A percentile compares a stretch with the other conserved stretches of the same genome.
Conservation (phyloP, 2,888 invertebrate species). For the Melanargia galathea region DNA sequence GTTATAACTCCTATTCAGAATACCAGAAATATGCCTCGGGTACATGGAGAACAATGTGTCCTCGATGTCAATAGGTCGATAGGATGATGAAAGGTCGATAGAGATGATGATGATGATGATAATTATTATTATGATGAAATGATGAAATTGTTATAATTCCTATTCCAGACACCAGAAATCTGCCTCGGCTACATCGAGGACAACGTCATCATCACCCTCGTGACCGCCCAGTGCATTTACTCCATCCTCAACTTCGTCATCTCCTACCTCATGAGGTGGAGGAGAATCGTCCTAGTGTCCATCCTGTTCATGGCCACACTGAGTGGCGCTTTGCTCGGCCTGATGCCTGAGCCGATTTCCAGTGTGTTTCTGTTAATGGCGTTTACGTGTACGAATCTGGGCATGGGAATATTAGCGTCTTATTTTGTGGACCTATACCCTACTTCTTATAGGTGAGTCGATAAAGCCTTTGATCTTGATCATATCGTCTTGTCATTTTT, state of each 20-base stretch:
- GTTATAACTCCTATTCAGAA: no score
- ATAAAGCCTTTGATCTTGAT: neutral
- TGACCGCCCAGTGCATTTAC: constrained; percentile 84
- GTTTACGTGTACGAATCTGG: constrained; percentile 70
- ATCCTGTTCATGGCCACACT: constrained; percentile 78
- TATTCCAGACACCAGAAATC: constrained; percentile 59
- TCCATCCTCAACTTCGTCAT: constrained; percentile 82
- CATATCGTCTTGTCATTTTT: no score
- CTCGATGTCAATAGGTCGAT: no score
- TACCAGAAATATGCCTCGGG: no score
- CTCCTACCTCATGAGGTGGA: constrained; percentile 78
- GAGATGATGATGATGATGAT: no score
- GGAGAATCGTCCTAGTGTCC: constrained; percentile 76
- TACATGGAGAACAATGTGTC: no score
- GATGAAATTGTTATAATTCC: neutral
- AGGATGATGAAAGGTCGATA: no score
- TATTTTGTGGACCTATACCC: constrained; percentile 75
- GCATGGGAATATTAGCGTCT: constrained; percentile 73
- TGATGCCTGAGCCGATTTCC: constrained; percentile 69
- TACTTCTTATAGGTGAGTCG: constrained; percentile 67
- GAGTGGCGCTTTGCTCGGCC: constrained; percentile 71
- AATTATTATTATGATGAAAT: no score
- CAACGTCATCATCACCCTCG: constrained; percentile 84
- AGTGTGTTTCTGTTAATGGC: constrained; percentile 69
- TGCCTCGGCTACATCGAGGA: constrained; percentile 81